Evolutionary conservation across 1,140 invertebrate genomes (phyloP).

Genomic region (Oedothorax gibbosus): DNA sequence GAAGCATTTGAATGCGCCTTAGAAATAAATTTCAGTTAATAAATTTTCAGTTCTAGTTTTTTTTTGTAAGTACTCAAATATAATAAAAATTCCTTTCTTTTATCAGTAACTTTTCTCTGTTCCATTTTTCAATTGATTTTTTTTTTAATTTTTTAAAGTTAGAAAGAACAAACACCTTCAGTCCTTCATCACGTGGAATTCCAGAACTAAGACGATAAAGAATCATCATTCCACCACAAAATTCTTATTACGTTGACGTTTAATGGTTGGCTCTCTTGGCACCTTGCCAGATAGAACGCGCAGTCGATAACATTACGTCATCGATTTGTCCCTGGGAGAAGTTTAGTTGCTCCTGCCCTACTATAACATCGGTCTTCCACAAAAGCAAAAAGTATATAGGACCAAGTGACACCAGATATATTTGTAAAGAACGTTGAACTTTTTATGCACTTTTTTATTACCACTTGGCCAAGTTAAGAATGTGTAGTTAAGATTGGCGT

Average conservation of each 20-base stretch:
- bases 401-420: neutral
- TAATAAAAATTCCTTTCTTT: too few relatives aligned
- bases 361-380: neutral
- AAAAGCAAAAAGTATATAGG: neutral
- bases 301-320: slow-evolving; percentile 16
- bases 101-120: too few relatives aligned
- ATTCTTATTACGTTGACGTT: slow-evolving; percentile 20
- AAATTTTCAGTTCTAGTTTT: too few relatives aligned
- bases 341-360: neutral
- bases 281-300: slow-evolving; percentile 8
- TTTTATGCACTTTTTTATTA: slow-evolving; percentile 8
- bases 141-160: too few relatives aligned
- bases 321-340: slow-evolving; percentile 22
- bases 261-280: slow-evolving; percentile 20
- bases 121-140: too few relatives aligned
- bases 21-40: too few relatives aligned
- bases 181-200: neutral
- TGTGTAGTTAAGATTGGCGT: neutral
- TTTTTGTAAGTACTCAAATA: too few relatives aligned
- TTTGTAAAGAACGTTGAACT: slow-evolving; percentile 13
- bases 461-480: neutral
- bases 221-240: neutral
- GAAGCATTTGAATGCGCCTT: too few relatives aligned
- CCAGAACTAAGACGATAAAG: slow-evolving; percentile 3
- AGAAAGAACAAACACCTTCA: too few relatives aligned